phyloP scores from a whole-genome alignment of 2,888 invertebrate species.

The Stenichneumon culpator region DNA sequence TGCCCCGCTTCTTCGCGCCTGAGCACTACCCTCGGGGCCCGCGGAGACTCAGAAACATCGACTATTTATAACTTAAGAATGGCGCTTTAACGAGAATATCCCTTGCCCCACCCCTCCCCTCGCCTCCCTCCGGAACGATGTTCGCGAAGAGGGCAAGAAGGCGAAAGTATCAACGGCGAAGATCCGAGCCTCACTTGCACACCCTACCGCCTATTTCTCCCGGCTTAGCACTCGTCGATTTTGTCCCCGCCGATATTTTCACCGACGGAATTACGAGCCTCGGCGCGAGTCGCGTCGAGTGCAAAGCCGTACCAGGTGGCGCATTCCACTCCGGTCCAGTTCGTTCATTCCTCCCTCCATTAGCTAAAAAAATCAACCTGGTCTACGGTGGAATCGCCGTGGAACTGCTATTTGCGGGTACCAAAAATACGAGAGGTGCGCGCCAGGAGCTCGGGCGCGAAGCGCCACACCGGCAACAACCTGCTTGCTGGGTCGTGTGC shows the following conservation, averaged over 20 bases:
- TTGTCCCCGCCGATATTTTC: conserved; percentile 20
- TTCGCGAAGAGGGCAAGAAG: conserved; percentile 60
- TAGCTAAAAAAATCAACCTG: background rate
- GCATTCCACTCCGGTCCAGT: conserved; percentile 36
- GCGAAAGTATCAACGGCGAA: conserved; percentile 59
- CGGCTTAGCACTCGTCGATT: conserved; percentile 31
- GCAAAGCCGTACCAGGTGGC: conserved; percentile 70
- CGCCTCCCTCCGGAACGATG: conserved; percentile 50
- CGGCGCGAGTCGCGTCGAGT: conserved; percentile 67
- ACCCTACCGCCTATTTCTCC: conserved; percentile 13
- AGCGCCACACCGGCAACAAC: no score
- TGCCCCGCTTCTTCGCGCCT: conserved; percentile 12
- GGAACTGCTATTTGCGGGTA: no score
- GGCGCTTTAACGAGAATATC: conserved; percentile 75
- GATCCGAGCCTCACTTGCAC: conserved; percentile 14
- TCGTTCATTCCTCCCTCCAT: conserved; percentile 9
- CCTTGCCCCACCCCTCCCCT: background rate
- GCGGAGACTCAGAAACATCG: conserved; percentile 13
- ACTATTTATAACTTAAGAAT: conserved; percentile 82
- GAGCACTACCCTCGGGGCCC: conserved; percentile 8
- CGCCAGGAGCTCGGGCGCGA: no score
- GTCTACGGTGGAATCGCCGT: no score
- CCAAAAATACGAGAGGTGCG: no score
- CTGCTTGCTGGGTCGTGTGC: no score
- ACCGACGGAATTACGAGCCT: conserved; percentile 67